These are phyloP conservation scores for Geodia barretti DNA, from an alignment of 37 sponge, comb jelly and placozoan species.

Conservation along the genomic window DNA sequence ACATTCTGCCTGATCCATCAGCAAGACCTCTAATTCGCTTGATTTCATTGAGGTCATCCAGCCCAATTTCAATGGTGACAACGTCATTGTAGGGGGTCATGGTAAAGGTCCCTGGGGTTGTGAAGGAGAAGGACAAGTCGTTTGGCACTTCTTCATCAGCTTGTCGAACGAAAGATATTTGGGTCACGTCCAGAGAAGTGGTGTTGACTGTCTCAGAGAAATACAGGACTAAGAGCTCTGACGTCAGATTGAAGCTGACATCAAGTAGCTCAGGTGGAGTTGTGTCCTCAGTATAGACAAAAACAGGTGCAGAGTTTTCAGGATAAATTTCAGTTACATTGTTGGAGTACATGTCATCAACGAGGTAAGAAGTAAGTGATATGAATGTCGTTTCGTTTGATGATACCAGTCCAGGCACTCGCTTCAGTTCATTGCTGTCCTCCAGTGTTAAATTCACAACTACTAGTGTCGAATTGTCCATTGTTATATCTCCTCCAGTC, in stretches of 20 bases:
- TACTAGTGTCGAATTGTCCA: conserved; percentile 79
- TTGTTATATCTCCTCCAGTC: conserved; percentile 56
- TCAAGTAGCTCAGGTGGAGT: conserved; percentile 54
- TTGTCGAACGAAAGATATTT: conserved; percentile 55
- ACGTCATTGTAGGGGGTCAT: conserved; percentile 63
- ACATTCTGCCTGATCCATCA: conserved; percentile 47
- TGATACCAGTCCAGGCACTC: conserved; percentile 50
- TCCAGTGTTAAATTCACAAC: conserved; percentile 56
- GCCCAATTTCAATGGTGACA: conserved; percentile 58
- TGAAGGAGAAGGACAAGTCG: conserved; percentile 29
- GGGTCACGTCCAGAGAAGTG: conserved; percentile 53
- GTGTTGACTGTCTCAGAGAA: conserved; percentile 90
- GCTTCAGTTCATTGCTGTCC: conserved; percentile 76
- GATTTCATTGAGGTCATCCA: conserved; percentile 76
- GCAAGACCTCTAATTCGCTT: conserved; percentile 83
- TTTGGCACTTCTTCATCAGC: conserved; percentile 2
- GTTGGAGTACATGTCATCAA: conserved; percentile 84
- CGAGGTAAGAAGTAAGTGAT: conserved; percentile 36
- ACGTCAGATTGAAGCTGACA: conserved; percentile 70
- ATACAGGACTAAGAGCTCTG: conserved; percentile 56
- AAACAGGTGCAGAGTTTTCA: conserved; percentile 1
- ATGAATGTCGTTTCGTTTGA: conserved; percentile 57
- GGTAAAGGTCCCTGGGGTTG: conserved; percentile 25
- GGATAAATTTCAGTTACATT: conserved; percentile 25
- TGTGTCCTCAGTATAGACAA: conserved; percentile 63